These are phyloP conservation scores for Acipenser oxyrinchus DNA, from an alignment of 2,797 vertebrate species.

Conservation along the genomic window DNA sequence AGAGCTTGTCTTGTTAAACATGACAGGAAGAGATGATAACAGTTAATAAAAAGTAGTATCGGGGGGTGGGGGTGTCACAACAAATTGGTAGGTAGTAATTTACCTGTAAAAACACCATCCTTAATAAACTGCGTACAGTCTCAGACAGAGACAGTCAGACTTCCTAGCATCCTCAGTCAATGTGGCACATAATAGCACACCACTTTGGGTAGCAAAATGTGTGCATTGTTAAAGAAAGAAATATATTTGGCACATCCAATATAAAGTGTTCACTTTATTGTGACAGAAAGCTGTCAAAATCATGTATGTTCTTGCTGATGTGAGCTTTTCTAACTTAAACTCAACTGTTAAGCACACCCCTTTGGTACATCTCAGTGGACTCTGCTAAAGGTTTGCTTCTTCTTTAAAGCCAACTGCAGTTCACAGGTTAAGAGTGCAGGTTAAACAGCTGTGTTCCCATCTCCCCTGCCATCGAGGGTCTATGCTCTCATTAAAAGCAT, in stretches of 20 bases:
- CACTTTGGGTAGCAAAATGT: no score
- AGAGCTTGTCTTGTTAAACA: neutral
- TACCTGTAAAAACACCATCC: neutral
- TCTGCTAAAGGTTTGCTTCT: constrained; percentile 1
- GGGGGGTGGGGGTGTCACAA: neutral
- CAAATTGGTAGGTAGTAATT: neutral
- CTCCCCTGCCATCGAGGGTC: neutral
- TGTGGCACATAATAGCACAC: no score
- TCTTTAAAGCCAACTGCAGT: neutral
- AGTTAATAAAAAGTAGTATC: neutral
- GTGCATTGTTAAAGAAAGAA: no score
- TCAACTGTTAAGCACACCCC: neutral
- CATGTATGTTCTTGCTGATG: no score
- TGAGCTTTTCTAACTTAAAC: neutral
- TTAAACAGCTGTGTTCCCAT: constrained; percentile 7
- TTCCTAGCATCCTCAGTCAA: no score
- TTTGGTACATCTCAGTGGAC: neutral
- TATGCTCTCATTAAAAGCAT: neutral
- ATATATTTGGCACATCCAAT: no score
- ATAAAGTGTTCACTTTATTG: no score
- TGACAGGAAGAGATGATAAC: neutral
- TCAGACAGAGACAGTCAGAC: no score
- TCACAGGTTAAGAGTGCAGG: neutral
- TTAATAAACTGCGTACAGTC: neutral
- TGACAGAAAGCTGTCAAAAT: no score